Base-by-base conservation (phyloP, 2,888 invertebrate genomes). In the Entomobrya proxima region DNA sequence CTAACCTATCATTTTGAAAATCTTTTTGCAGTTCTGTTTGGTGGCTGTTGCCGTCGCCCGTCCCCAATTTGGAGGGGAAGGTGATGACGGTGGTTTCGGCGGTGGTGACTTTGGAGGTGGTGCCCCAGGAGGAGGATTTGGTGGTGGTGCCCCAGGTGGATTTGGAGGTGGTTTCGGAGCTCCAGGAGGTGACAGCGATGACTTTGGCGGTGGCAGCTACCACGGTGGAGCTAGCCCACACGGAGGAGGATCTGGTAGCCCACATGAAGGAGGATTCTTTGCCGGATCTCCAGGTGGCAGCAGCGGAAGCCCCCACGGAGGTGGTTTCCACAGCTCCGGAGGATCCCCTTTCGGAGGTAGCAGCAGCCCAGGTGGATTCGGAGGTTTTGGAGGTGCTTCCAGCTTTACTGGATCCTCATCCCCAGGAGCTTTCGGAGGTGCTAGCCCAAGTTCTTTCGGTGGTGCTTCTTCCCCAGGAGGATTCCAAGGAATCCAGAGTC, bases 41-140 rank as follows among this genome's bases (percentile, higher is more conserved):
- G 88, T 88, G 15, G 89, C 83, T 13, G 88, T 67, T 21, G 86
- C 80, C 18, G 77, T 80, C 24, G 88, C 88, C 61, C 81, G 87
- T 3, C 89, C 89, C 9, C 89, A 89, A 61, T 85, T 85, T 24
- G 87, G 77, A 32, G 88, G 55, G 15, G 67, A 69, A 64, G 87
- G 82, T 47, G 76, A 44, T 77, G 86, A 69, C 52, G 84, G 80
- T 24, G 79, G 79, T 30, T 32, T 21, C 24, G 69, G 72, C 9
- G 82, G 86, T 52, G 77, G 82, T 32, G 67, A 30, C 27, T 78
- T 61, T 24, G 85, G 85, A 24, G 88, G 84, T 18, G 88, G 86
- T 50, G 88, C 58, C n/a, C 55, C 77, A 40, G 72, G 72, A 72
- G 79, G 75, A n/a, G 86, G 61, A 13, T 58, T 58, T 21, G 75